Conservation (phyloP, 1,140 invertebrate species). For the Phenacoccus solenopsis region DNA sequence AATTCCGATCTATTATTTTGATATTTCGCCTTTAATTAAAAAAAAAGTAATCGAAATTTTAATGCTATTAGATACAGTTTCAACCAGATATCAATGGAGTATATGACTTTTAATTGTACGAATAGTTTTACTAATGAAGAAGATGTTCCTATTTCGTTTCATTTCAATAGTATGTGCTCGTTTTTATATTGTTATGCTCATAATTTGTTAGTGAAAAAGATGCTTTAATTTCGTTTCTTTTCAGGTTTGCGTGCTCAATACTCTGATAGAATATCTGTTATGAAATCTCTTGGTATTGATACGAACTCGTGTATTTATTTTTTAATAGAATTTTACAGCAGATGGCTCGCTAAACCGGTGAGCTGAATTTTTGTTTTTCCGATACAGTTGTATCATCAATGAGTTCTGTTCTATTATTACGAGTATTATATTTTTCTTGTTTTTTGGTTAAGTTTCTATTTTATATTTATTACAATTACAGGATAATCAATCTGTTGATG, state of each 20-base stretch:
- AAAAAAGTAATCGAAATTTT: not conserved
- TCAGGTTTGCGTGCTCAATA: not conserved
- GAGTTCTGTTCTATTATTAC: no score
- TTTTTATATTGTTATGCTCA: not conserved
- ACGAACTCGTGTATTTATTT: slow-evolving; percentile 3
- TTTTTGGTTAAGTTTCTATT: not conserved
- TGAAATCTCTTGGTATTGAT: not conserved
- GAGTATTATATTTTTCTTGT: not conserved
- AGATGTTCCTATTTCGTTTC: not conserved
- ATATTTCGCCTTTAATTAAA: not conserved
- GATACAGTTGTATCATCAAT: no score
- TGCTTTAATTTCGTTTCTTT: not conserved
- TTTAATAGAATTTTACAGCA: not conserved
- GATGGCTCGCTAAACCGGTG: slow-evolving; percentile 1
- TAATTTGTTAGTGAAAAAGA: no score
- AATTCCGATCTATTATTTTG: not conserved
- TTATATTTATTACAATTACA: not conserved
- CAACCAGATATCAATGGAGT: slow-evolving; percentile 5
- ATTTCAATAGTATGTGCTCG: not conserved
- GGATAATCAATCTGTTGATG: not conserved
- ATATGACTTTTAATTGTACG: not conserved
- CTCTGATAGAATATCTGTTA: not conserved
- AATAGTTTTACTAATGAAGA: slow-evolving; percentile 4
- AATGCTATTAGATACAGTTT: not conserved
- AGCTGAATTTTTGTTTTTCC: not conserved